Evolutionary conservation across 2,797 vertebrate genomes (phyloP).

Genomic region (Aldrovandia affinis): DNA sequence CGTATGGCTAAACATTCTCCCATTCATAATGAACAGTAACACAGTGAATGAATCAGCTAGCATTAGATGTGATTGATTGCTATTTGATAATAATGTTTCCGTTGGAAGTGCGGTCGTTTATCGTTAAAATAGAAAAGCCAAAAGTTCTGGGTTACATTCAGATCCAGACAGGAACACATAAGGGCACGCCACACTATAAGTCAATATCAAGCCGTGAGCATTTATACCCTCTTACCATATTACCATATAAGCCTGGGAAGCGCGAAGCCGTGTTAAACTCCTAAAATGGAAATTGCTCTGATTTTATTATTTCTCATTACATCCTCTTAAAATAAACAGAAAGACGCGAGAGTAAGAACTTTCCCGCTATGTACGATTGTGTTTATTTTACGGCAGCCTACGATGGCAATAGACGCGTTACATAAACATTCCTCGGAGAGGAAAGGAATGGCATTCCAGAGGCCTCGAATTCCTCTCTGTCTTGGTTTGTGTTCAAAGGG

Average conservation of each 20-base stretch:
- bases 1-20: no score
- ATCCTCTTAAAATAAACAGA: neutral
- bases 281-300: constrained; percentile 10
- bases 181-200: no score
- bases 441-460: constrained; percentile 3
- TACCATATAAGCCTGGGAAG: neutral
- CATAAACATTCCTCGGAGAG: constrained; percentile 32
- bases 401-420: neutral
- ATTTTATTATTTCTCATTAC: constrained; percentile 19
- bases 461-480: neutral
- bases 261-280: neutral
- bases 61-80: no score
- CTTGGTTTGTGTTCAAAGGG: neutral
- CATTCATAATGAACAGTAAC: no score
- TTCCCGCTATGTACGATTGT: constrained; percentile 5
- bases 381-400: constrained; percentile 30
- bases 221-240: neutral
- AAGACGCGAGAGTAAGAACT: neutral
- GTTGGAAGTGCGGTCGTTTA: no score
- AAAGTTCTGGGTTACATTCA: no score
- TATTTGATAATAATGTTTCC: no score
- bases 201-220: no score
- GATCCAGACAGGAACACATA: no score
- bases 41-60: no score
- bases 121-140: no score